A percentile compares a stretch with the other conserved stretches of the same genome.
phyloP scores from a whole-genome alignment of 2,888 invertebrate species.

The Mesopsocus fuscifrons region DNA sequence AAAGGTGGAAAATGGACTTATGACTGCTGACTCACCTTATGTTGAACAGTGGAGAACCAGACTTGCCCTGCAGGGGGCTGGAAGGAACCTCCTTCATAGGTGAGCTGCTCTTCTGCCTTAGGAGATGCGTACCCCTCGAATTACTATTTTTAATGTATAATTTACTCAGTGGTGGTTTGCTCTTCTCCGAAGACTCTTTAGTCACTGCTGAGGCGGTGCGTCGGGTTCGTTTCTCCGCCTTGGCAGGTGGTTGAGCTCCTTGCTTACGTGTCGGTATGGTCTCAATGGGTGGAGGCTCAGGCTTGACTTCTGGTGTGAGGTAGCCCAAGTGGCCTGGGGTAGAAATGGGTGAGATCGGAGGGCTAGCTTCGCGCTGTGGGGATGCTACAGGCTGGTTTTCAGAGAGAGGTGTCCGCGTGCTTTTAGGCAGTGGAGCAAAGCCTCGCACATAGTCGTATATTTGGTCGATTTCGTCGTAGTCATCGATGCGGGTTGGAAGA shows the following conservation, averaged over 20 bases:
- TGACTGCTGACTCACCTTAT: constrained; percentile 42
- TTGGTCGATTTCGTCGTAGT: constrained; percentile 91
- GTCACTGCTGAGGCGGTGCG: constrained; percentile 36
- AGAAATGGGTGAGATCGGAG: constrained; percentile 19
- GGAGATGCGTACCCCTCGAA: constrained; percentile 40
- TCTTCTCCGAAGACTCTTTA: constrained; percentile 36
- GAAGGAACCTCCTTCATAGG: constrained; percentile 51
- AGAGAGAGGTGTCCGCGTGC: constrained; percentile 43
- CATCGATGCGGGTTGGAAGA: constrained; percentile 39
- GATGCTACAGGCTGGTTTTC: constrained; percentile 21
- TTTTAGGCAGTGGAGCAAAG: constrained; percentile 75
- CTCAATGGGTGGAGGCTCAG: constrained; percentile 81
- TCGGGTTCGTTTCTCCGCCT: constrained; percentile 52
- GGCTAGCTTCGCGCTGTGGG: constrained; percentile 18
- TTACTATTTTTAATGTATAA: constrained; percentile 61
- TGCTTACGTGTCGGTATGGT: constrained; percentile 74
- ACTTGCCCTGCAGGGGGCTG: constrained; percentile 27
- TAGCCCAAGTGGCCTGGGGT: constrained; percentile 24
- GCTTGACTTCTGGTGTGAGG: constrained; percentile 41
- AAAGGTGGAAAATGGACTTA: no score
- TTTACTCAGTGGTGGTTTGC: constrained; percentile 41
- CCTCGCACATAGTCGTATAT: constrained; percentile 91
- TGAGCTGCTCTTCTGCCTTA: constrained; percentile 51
- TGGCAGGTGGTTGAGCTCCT: constrained; percentile 20
- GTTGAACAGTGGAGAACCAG: constrained; percentile 54